Conservation (phyloP, 2,888 invertebrate species). For the Xestoiulus laeticollis region DNA sequence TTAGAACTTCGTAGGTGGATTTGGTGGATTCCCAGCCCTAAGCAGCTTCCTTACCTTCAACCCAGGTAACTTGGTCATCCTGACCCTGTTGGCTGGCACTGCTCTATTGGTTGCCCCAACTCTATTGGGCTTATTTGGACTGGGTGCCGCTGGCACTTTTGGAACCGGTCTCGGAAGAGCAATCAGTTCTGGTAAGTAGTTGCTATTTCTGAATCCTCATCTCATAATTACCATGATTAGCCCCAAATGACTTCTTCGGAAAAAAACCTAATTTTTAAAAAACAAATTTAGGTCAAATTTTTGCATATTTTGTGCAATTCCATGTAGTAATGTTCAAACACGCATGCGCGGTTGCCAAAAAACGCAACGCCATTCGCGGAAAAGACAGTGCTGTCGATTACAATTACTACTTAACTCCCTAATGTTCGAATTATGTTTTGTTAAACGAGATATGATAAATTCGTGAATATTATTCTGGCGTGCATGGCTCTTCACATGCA, state of each 20-base stretch:
- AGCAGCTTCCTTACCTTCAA: constrained; percentile 51
- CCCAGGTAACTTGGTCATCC: constrained; percentile 47
- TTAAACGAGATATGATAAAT: too few relatives aligned
- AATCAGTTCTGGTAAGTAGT: background rate
- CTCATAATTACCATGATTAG: too few relatives aligned
- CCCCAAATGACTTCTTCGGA: too few relatives aligned
- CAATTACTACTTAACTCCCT: too few relatives aligned
- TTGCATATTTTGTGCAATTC: background rate
- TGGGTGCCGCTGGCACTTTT: constrained; percentile 37
- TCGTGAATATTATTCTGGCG: too few relatives aligned
- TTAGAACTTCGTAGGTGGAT: constrained; percentile 45
- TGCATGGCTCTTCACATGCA: too few relatives aligned
- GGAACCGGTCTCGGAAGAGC: constrained; percentile 9
- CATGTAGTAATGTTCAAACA: background rate
- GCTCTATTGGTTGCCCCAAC: constrained; percentile 51
- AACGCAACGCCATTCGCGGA: too few relatives aligned
- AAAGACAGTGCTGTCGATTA: too few relatives aligned
- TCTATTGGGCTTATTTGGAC: constrained; percentile 38
- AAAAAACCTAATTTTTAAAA: too few relatives aligned
- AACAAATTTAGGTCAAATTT: too few relatives aligned
- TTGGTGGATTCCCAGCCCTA: constrained; percentile 48
- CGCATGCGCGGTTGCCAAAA: too few relatives aligned
- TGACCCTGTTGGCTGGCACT: constrained; percentile 50
- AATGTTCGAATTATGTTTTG: too few relatives aligned
- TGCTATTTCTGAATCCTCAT: background rate